Conservation (phyloP, 2,888 invertebrate genomes). For the Chaitophorus viminalis region DNA sequence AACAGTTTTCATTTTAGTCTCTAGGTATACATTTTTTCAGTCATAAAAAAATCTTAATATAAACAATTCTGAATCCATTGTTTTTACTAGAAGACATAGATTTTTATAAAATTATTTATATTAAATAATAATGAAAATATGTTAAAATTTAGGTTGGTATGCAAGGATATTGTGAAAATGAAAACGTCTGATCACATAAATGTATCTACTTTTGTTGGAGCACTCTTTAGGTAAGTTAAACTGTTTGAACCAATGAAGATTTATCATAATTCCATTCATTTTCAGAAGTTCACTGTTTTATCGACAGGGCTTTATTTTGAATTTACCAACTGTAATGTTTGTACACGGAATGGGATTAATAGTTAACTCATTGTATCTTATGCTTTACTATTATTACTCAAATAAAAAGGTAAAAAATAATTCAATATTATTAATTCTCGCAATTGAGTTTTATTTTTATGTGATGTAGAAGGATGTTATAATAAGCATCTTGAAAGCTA, state of each 20-base stretch:
- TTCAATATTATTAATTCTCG: background rate
- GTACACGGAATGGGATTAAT: slow-evolving; percentile 45
- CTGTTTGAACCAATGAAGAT: background rate
- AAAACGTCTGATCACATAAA: slow-evolving; percentile 38
- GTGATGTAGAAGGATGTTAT: background rate
- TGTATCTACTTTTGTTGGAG: slow-evolving; percentile 34
- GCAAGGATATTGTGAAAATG: slow-evolving; percentile 40
- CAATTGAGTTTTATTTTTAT: background rate
- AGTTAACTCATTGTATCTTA: slow-evolving; percentile 33
- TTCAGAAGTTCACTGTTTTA: slow-evolving; percentile 52
- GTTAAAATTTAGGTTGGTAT: slow-evolving; percentile 34
- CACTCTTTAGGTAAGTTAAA: slow-evolving; percentile 45
- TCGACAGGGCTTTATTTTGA: slow-evolving; percentile 35
- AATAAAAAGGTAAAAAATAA: slow-evolving; percentile 37
- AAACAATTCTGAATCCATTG: too few relatives aligned
- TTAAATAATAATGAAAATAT: too few relatives aligned
- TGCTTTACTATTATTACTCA: slow-evolving; percentile 42
- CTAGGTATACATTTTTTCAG: too few relatives aligned
- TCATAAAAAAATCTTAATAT: too few relatives aligned
- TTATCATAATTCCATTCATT: background rate
- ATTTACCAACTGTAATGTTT: slow-evolving; percentile 39
- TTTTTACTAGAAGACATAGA: too few relatives aligned
- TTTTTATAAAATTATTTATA: too few relatives aligned
- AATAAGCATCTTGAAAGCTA: background rate
- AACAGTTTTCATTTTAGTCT: too few relatives aligned